Base-by-base conservation (phyloP, 1,140 invertebrate genomes). In the Aphidius gifuensis region DNA sequence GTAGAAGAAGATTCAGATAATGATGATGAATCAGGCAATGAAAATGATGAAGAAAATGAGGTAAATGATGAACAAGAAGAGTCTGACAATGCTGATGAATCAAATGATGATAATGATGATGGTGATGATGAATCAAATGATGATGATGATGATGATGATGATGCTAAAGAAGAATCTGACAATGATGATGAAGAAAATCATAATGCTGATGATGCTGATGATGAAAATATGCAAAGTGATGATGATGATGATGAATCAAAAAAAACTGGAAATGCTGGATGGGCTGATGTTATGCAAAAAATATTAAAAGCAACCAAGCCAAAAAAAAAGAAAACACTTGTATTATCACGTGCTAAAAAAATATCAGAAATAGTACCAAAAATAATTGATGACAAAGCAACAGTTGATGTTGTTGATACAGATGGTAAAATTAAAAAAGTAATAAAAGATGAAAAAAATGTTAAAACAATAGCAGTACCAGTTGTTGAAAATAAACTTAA, bases 271-370 rank as follows among this genome's bases (percentile, higher is more conserved):
- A 82, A 83, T 69, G 61, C 71, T 43, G 83, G 83, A 2, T 84
- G 84, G 88, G 88, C 87, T 50, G 85, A 90, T 78, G 88, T 85
- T 5, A 84, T 91, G 75, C 82, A 85, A 48, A 90, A 91, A 80
- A 90, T 93, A 71, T 79, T 93, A 40, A 84, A 85, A 53, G 85
- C 87, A 32, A 87, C 84, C 48, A 90, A 91, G 74, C 88, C 90
- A 3, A 89, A 90, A 79, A 83, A 84, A 47, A 91, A 90, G 69
- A 89, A 88, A 72, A 85, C 85, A 1, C 72, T 91, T 61, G 88
- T 92, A 5, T 74, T 94, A 57, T 89, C 88, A 5, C 86, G 86
- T 76, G 89, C 89, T 5, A 92, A 90, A 72, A 89, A 88, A 73
- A 73, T 88, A 62, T 84, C 80, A 43, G 85, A 87, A 61, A 68